Evolutionary conservation across 2,888 invertebrate species (phyloP), one percentile per base, ranked within the genome.

Genomic region (Dynastes hyllus): DNA sequence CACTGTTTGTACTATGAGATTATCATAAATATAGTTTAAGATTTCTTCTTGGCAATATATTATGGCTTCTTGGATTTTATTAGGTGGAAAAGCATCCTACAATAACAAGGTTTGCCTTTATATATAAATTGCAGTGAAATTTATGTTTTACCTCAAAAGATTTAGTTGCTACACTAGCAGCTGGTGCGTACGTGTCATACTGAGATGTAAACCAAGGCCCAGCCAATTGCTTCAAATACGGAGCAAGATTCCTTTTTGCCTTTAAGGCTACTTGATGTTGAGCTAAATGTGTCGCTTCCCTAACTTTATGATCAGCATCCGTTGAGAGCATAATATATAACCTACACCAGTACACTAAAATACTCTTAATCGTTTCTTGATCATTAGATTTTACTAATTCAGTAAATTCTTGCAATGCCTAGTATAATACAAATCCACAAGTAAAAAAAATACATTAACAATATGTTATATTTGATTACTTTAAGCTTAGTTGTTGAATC

Each of bases 401-500:
- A 40, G 91, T 91, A 85, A 98, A 93, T 89, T 98, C 97, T 89
- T 95, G 94, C 22, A 96, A 88, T 1, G 95, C 96, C 95, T 96
- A 55, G 22, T 0, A 55, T 86, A 0, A 84, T 84, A 29, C 29
- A 53, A 51, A 70, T 29, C 40, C 22, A 67, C 22, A 13, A 11
- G 8, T 61, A 29, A 61, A 37, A 55, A 2, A 22, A 6, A 8
- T 16, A 2, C 16, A 55, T 65, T 45, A 37, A 40, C 27, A 37
- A 29, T n/a, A 66, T 50, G 13, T 53, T 63, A 29, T 22, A 0
- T 58, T 2, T 13, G 4, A 2, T 65, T 67, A 96, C 97, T 92
- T 97, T 98, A 53, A 94, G 91, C 89, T 96, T 97, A 3, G 98
- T 98, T 2, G 95, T 94, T 0, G 95, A 92, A 90, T 98, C 97